phyloP scores from a whole-genome alignment of 2,113 vertebrate genomes.

The Myiopsitta monachus region DNA sequence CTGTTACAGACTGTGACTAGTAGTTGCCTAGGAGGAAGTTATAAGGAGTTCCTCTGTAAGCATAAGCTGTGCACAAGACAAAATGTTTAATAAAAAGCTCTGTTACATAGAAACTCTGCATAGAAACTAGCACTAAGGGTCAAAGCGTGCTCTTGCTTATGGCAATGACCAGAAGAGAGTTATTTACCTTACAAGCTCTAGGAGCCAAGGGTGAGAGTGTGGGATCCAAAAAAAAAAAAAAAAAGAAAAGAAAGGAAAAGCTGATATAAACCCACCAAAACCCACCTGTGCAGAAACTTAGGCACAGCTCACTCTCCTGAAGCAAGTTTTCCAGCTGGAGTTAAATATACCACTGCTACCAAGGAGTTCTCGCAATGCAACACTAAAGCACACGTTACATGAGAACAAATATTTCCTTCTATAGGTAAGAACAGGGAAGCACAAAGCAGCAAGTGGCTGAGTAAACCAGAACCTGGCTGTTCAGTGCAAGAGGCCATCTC shows the following conservation, averaged over 20 bases:
- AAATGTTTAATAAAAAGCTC: not conserved
- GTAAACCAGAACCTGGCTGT: rapidly evolving
- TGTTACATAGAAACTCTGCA: not conserved
- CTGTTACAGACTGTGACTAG: not conserved
- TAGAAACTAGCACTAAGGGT: not conserved
- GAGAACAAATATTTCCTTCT: not conserved
- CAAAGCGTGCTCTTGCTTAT: not conserved
- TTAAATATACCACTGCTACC: not conserved
- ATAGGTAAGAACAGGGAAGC: not conserved
- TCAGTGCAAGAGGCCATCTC: no score
- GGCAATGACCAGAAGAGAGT: not conserved
- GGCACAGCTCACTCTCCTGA: not conserved
- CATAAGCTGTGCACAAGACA: not conserved
- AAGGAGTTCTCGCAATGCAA: rapidly evolving
- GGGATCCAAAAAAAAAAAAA: not conserved
- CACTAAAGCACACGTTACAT: not conserved
- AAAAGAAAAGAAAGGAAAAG: not conserved
- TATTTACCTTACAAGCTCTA: not conserved
- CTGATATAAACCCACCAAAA: not conserved
- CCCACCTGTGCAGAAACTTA: not conserved
- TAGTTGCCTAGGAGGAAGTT: slow-evolving; percentile 1
- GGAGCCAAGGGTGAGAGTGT: not conserved
- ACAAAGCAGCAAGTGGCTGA: not conserved
- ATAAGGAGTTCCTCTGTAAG: not conserved
- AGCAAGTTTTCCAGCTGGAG: not conserved